phyloP scores from a whole-genome alignment of 2,888 invertebrate species.

The Apodemia duryi region DNA sequence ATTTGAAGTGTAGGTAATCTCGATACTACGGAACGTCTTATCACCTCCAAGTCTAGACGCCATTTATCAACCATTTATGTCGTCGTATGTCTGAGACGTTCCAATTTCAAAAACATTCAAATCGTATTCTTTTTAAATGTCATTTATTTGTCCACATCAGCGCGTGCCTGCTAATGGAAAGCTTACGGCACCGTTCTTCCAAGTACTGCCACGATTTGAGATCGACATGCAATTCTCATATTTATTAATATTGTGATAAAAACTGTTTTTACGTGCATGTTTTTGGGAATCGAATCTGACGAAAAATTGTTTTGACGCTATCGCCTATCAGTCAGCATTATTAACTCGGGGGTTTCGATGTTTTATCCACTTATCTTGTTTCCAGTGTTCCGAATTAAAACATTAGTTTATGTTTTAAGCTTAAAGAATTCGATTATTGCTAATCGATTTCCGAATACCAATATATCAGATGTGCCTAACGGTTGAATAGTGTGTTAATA shows the following conservation, averaged over 20 bases:
- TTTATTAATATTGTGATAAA: conserved; percentile 28
- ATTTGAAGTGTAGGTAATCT: neutral
- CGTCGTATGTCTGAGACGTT: conserved; percentile 48
- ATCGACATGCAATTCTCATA: conserved; percentile 28
- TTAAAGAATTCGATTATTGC: conserved; percentile 53
- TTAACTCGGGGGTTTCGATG: conserved; percentile 44
- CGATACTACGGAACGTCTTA: conserved; percentile 30
- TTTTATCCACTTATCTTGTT: conserved; percentile 61
- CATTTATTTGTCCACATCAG: conserved; percentile 68
- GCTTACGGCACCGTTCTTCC: conserved; percentile 42
- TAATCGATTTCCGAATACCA: conserved; percentile 34
- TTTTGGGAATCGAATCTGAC: conserved; percentile 37
- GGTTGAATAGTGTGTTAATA: conserved; percentile 56
- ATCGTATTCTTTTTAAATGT: conserved; percentile 70
- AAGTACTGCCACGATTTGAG: neutral
- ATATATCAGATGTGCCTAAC: conserved; percentile 41
- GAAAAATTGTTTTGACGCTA: conserved; percentile 52
- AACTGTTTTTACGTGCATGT: conserved; percentile 33
- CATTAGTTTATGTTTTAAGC: conserved; percentile 44
- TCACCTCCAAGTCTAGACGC: conserved; percentile 64
- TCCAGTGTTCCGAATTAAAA: conserved; percentile 42
- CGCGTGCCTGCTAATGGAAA: conserved; percentile 76
- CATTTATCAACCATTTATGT: too few species aligned
- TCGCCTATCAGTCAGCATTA: conserved; percentile 51
- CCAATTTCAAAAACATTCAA: conserved; percentile 62